Conservation (phyloP, 92 coral and sea anemone species). For the Montipora capitata region DNA sequence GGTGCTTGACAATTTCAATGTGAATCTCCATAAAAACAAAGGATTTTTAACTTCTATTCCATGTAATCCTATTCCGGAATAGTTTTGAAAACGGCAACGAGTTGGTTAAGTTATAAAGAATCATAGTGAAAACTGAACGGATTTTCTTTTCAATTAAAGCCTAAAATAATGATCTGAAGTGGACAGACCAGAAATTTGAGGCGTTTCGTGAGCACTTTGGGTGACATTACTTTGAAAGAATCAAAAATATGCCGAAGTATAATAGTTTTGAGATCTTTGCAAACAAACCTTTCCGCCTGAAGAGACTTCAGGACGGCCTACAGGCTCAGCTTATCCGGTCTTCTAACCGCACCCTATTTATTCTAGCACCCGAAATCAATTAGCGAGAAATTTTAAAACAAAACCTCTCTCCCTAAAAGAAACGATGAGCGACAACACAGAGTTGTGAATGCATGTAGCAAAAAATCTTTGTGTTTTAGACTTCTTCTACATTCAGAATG, state of each 20-base stretch:
- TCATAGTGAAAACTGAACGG: no score
- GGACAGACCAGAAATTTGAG: not conserved
- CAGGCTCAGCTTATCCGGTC: slow-evolving; percentile 41
- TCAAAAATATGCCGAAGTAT: slow-evolving; percentile 21
- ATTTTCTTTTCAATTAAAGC: not conserved
- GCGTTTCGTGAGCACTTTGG: not conserved
- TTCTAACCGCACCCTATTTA: not conserved
- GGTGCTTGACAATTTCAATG: no score
- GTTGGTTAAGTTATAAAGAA: no score
- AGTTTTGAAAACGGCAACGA: no score
- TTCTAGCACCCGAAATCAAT: not conserved
- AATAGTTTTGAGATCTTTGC: slow-evolving; percentile 26
- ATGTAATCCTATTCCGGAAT: no score
- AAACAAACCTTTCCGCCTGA: slow-evolving; percentile 41
- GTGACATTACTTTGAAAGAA: slow-evolving; percentile 9
- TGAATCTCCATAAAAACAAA: no score
- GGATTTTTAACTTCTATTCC: no score
- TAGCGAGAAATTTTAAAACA: not conserved
- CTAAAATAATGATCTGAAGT: no score
- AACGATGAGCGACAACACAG: not conserved
- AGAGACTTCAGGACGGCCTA: slow-evolving; percentile 33
- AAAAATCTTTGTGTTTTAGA: not conserved
- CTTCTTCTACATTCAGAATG: not conserved
- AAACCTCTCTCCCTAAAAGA: not conserved
- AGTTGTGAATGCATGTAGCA: not conserved